Percentiles rank a stretch among this genome's conserved stretches.
phyloP scores from a whole-genome alignment of 2,113 vertebrate genomes.

The Mugil cephalus region DNA sequence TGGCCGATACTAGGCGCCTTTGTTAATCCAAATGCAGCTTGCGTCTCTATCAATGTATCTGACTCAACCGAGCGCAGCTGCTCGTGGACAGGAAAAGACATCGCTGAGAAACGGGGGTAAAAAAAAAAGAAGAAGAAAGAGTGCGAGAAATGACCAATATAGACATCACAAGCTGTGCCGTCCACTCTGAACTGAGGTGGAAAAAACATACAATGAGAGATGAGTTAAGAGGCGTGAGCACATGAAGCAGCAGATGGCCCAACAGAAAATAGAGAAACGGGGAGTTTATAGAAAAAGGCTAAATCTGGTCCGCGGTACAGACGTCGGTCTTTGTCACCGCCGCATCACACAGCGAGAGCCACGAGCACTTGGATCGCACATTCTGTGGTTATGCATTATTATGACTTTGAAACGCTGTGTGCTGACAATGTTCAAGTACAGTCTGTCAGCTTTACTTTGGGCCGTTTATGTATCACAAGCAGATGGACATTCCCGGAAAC shows the following conservation, averaged over 20 bases:
- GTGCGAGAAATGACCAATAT: conserved; percentile 63
- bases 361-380: conserved; percentile 39
- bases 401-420: conserved; percentile 45
- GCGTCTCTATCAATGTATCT: conserved; percentile 43
- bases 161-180: conserved; percentile 77
- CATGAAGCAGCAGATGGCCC: conserved; percentile 62
- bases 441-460: conserved; percentile 60
- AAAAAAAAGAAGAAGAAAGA: conserved; percentile 12
- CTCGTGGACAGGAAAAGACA: conserved; percentile 64
- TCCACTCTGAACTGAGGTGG: conserved; percentile 67
- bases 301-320: conserved; percentile 58
- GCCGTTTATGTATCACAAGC: conserved; percentile 53
- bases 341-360: conserved; percentile 20
- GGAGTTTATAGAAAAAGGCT: conserved; percentile 49
- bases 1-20: conserved; percentile 8
- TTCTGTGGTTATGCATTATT: conserved; percentile 19
- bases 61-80: conserved; percentile 69
- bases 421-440: conserved; percentile 54
- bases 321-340: conserved; percentile 44
- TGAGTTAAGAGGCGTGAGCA: conserved; percentile 40
- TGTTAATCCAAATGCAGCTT: conserved; percentile 48
- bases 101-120: conserved; percentile 28
- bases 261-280: conserved; percentile 38
- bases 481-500: conserved; percentile 33
- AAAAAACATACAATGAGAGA: conserved; percentile 24